Percentiles rank a stretch among this genome's conserved stretches.
Conservation (phyloP, 2,113 vertebrate genomes). For the Albula goreensis region DNA sequence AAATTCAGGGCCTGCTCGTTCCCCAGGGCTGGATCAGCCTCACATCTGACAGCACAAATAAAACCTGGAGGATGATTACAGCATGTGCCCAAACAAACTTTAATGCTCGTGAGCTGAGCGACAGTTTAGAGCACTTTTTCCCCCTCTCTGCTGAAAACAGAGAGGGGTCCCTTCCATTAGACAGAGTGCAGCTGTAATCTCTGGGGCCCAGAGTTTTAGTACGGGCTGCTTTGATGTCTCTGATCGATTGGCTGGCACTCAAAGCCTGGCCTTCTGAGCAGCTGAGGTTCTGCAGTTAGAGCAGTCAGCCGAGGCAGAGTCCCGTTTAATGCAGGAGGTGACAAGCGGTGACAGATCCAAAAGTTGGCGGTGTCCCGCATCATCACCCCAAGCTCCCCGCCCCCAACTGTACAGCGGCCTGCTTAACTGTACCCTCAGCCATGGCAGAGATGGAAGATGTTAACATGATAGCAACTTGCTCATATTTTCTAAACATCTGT, state of each 20-base stretch:
- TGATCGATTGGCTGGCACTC: neutral
- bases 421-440: slow-evolving; percentile 17
- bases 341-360: neutral
- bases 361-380: neutral
- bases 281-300: neutral
- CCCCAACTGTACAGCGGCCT: slow-evolving; percentile 26
- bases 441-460: neutral
- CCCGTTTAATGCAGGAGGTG: neutral
- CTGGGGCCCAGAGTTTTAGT: neutral
- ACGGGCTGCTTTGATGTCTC: neutral
- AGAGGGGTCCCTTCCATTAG: neutral
- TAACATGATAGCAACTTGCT: neutral
- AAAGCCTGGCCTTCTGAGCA: neutral
- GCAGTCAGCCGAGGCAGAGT: neutral
- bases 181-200: neutral
- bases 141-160: neutral
- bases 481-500: slow-evolving; percentile 8
- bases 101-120: neutral
- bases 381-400: slow-evolving; percentile 26
- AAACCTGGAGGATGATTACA: neutral
- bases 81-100: neutral
- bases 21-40: neutral
- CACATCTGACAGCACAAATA: neutral
- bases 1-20: neutral
- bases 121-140: neutral